Base-by-base conservation (phyloP, 2,888 invertebrate genomes). In the Agrochola lychnidis region DNA sequence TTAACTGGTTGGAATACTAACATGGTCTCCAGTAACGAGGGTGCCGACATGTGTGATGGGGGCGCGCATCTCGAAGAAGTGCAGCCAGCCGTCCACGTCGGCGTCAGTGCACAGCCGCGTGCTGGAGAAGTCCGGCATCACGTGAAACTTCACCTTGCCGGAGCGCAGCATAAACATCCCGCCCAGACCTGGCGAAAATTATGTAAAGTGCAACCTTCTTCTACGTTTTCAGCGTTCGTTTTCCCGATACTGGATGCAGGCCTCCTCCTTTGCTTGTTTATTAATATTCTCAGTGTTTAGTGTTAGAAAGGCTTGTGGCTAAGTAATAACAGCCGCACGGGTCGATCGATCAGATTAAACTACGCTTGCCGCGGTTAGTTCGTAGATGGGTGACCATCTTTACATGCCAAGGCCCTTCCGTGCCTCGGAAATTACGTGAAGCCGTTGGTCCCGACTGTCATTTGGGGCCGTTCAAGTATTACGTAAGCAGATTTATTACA, bases 81-180 rank as follows among this genome's bases (percentile, higher is more conserved):
- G 98, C 81, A 99, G 97, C 99, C 99, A 99, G 66, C 97, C 92
- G 92, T 99, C 98, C 30, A 99, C 97, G 89, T 98, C 98, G 12
- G 97, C 97, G 88, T 98, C 98, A 19, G 97, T 97, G 73, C 97
- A 97, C 73, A 99, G 94, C 36, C 99, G 98, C 2, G 96, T 97
- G 78, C 95, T 92, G 0, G 99, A 98, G 95, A 99, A 99, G 93
- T 99, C 99, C 57, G 99, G 98, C 99, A 99, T 99, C 84, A 99
- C 98, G 96, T 99, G 99, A 92, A 99, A 98, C 93, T 98, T 98
- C 1, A 98, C 99, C 92, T 97, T 97, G 2, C 99, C 99, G 84
- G 97, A 97, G 88, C 98, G 98, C 71, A 99, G 94, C 71, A 99
- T 90, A 95, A 99, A 99, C 62, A 98, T 97, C 74, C 99, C 99